Percentiles rank a stretch among this genome's conserved stretches.
These are phyloP conservation scores for Lysandra bellargus DNA, from an alignment of 2,888 invertebrate genomes.

Conservation along the genomic window DNA sequence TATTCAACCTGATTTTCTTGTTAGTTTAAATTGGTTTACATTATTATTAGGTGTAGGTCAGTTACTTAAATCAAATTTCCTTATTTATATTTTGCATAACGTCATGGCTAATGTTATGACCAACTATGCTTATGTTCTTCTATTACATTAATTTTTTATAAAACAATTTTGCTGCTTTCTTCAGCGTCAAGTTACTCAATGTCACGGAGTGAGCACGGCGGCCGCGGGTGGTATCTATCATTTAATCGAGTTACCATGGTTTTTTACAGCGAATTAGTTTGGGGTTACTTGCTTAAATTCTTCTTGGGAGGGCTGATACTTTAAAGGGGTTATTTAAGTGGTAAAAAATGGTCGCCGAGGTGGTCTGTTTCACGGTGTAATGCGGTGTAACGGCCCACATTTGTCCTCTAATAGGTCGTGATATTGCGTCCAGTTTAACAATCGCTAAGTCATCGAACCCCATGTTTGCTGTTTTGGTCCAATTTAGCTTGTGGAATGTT, in stretches of 20 bases:
- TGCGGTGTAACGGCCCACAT: slow-evolving; percentile 59
- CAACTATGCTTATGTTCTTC: neutral
- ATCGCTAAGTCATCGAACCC: slow-evolving; percentile 65
- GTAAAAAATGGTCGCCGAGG: slow-evolving; percentile 65
- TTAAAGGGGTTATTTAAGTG: slow-evolving; percentile 53
- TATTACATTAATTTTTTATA: neutral
- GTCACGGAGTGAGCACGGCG: neutral
- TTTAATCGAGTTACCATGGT: slow-evolving; percentile 43
- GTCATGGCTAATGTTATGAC: neutral
- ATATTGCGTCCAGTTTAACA: slow-evolving; percentile 60
- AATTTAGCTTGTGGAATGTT: neutral
- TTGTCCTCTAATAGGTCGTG: slow-evolving; percentile 73
- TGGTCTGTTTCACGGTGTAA: slow-evolving; percentile 77
- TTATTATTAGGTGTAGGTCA: neutral
- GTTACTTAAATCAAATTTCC: neutral
- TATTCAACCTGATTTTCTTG: neutral
- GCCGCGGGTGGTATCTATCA: slow-evolving; percentile 40
- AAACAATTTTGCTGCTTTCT: neutral
- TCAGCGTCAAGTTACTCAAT: neutral
- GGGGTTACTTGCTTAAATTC: slow-evolving; percentile 39
- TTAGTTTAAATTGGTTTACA: neutral
- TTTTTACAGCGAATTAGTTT: slow-evolving; percentile 40
- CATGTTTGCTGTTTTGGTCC: slow-evolving; percentile 39
- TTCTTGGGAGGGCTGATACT: slow-evolving; percentile 65
- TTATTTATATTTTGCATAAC: neutral